Evolutionary conservation across 2,797 vertebrate genomes (phyloP).

Genomic region (Clamator glandarius): DNA sequence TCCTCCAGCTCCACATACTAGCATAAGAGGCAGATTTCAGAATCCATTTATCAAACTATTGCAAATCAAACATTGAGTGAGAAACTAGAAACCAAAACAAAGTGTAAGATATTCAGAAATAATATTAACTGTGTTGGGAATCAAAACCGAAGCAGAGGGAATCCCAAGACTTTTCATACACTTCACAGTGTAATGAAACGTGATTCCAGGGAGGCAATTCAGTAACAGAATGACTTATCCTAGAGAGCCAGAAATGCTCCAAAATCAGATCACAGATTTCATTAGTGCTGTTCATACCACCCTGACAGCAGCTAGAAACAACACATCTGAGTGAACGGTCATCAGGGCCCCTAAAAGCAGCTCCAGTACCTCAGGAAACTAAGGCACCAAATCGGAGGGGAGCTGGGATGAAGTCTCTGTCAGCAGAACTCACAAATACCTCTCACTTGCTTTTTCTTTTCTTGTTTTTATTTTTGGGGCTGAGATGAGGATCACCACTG

Average conservation of each 20-base stretch:
- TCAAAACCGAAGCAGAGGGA: not conserved
- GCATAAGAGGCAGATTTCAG: not conserved
- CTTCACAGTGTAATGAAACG: not conserved
- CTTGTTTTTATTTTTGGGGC: fast-evolving
- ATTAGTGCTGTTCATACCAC: not conserved
- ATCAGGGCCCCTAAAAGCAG: not conserved
- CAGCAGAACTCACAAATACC: not conserved
- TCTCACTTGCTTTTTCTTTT: not conserved
- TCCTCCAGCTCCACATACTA: fast-evolving
- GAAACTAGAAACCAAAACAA: not conserved
- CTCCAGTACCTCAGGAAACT: not conserved
- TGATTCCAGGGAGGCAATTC: not conserved
- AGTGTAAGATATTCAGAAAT: not conserved
- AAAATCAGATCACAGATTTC: fast-evolving
- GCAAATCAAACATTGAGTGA: not conserved
- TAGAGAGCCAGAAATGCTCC: not conserved
- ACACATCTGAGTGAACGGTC: fast-evolving
- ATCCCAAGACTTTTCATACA: not conserved
- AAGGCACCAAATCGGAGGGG: not conserved
- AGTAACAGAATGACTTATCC: not conserved
- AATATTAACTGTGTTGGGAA: not conserved
- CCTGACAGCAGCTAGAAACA: not conserved
- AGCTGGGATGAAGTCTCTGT: not conserved
- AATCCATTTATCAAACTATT: not conserved
- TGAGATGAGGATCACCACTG: not conserved